Base-by-base conservation (phyloP, 2,113 vertebrate genomes). In the Amazona vittata region DNA sequence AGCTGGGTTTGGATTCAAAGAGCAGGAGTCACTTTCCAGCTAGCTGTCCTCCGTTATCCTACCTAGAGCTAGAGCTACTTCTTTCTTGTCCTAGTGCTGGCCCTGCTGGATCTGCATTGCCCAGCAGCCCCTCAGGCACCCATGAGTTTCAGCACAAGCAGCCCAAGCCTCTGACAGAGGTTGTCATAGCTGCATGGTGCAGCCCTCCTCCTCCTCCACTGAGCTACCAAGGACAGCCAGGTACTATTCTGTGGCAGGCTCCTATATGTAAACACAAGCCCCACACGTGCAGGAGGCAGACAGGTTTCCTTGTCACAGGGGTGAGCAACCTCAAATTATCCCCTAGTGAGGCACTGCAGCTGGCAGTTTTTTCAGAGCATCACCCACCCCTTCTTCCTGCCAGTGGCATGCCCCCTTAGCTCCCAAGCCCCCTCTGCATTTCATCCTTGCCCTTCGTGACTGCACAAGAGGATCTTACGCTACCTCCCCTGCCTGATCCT, bases 271-370 rank as follows among this genome's bases (percentile, higher is more conserved):
- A 76, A 70, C 29, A 33, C 37, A 79, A 76, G 29, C 18, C 29
- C 29, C 1, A 1, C 0, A 2, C 1, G 0, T 73, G 26, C 64
- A 70, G 57, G 63, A 59, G 49, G n/a, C 50, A 69, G 62, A 29
- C 8, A 8, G 31, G 47, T 62, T 91, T 78, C 35, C 78, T 83
- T 69, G 41, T 80, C 24, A n/a, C 65, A 31, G 41, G 25, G 43
- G 17, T 47, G 50, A 67, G 33, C 46, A 49, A 57, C 19, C 28
- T 78, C 19, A 59, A 13, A 46, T 75, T 79, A 33, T 25, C 33
- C 24, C 37, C 47, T 46, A 69, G 9, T 0, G 33, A 84, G 62
- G 62, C 49, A 43, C 16, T 3, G 6, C 17, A 60, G 50, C 31
- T 0, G 1, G 41, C 46, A 35, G 33, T 44, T 77, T 62, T 59